These are phyloP conservation scores for Mormyrus iriodes DNA, from an alignment of 2,113 vertebrate species.

Conservation along the genomic window DNA sequence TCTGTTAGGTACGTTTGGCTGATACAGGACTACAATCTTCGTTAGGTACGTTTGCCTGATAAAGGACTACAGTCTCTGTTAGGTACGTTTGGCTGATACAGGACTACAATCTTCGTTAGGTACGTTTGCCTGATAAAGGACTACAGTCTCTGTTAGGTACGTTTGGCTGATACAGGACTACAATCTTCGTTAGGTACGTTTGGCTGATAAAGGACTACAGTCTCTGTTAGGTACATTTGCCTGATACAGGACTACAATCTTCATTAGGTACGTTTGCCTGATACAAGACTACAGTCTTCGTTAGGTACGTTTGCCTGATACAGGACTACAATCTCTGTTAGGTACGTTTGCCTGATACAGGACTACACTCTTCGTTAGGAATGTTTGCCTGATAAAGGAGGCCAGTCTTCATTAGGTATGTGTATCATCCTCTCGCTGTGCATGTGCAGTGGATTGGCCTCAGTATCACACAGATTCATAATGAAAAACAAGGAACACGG, in stretches of 20 bases:
- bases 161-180: neutral
- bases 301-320: neutral
- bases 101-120: neutral
- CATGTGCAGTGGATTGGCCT: neutral
- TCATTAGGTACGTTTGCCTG: neutral
- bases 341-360: neutral
- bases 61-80: neutral
- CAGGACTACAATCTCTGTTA: neutral
- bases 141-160: neutral
- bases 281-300: neutral
- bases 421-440: too few species aligned
- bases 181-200: neutral
- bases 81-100: neutral
- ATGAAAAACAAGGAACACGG: neutral
- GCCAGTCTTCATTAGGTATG: neutral
- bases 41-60: neutral
- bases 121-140: neutral
- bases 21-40: neutral
- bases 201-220: neutral
- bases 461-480: neutral
- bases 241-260: neutral
- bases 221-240: neutral
- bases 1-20: neutral
- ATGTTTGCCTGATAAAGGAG: neutral
- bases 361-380: neutral